Evolutionary conservation across 2,113 vertebrate species (phyloP).

Genomic region (Acinonyx jubatus): DNA sequence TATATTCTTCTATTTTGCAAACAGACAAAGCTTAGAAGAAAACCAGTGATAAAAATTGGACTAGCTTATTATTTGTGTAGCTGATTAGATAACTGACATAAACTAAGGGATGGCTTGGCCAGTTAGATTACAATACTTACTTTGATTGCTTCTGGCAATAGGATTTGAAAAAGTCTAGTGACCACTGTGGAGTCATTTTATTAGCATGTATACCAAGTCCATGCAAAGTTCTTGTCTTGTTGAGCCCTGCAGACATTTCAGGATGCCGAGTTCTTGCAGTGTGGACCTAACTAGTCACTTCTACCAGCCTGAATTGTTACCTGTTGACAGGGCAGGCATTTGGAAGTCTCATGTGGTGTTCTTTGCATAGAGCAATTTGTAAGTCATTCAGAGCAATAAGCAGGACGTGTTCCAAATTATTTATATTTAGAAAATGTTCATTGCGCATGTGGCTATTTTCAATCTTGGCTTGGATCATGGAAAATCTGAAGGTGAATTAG

Average conservation of each 20-base stretch:
- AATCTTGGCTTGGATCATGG: slow-evolving; percentile 36
- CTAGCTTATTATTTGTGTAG: neutral
- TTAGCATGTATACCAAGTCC: neutral
- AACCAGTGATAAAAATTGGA: neutral
- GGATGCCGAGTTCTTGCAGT: neutral
- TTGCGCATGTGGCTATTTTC: neutral
- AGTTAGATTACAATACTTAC: neutral
- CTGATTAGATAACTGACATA: neutral
- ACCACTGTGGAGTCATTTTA: neutral
- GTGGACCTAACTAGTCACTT: neutral
- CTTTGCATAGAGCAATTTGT: neutral
- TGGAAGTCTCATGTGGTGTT: neutral
- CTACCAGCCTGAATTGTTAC: neutral
- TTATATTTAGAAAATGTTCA: slow-evolving; percentile 16
- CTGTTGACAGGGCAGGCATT: neutral
- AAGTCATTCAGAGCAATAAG: neutral
- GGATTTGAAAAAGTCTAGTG: neutral
- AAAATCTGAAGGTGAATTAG: slow-evolving; percentile 61
- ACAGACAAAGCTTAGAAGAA: neutral
- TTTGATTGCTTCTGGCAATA: neutral
- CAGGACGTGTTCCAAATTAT: slow-evolving; percentile 8
- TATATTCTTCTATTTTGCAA: neutral
- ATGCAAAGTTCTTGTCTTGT: neutral
- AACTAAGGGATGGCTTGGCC: neutral
- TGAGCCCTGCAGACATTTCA: neutral